phyloP scores from a whole-genome alignment of 2,113 vertebrate genomes.

The Alexandromys fortis region DNA sequence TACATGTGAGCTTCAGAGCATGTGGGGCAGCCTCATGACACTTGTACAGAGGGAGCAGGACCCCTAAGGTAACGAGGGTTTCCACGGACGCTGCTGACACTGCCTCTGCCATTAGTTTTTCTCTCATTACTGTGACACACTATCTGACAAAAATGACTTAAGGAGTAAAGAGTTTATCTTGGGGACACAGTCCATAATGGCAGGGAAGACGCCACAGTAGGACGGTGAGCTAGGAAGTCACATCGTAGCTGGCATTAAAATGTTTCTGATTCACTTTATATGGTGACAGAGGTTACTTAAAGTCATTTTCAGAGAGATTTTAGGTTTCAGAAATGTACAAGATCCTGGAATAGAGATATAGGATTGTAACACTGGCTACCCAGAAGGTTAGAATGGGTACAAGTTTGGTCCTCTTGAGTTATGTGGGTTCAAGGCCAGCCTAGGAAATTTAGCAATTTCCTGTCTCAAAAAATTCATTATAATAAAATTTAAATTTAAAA shows the following conservation, averaged over 20 bases:
- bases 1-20: neutral
- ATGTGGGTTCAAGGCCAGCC: neutral
- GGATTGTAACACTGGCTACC: neutral
- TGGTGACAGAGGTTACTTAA: neutral
- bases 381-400: neutral
- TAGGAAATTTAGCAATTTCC: neutral
- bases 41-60: neutral
- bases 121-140: neutral
- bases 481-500: neutral
- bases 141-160: neutral
- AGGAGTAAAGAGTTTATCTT: neutral
- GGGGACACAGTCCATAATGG: neutral
- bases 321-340: conserved; percentile 17
- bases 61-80: neutral
- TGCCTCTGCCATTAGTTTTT: neutral
- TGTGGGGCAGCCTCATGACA: neutral
- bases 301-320: conserved; percentile 17
- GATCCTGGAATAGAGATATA: neutral
- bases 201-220: neutral
- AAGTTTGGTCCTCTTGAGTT: neutral
- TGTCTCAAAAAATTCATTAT: neutral
- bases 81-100: neutral
- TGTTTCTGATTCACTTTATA: conserved; percentile 19
- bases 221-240: neutral
- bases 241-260: neutral